A percentile compares a stretch with the other conserved stretches of the same genome.
Conservation (phyloP, 2,113 vertebrate genomes). For the Boleophthalmus pectinirostris region DNA sequence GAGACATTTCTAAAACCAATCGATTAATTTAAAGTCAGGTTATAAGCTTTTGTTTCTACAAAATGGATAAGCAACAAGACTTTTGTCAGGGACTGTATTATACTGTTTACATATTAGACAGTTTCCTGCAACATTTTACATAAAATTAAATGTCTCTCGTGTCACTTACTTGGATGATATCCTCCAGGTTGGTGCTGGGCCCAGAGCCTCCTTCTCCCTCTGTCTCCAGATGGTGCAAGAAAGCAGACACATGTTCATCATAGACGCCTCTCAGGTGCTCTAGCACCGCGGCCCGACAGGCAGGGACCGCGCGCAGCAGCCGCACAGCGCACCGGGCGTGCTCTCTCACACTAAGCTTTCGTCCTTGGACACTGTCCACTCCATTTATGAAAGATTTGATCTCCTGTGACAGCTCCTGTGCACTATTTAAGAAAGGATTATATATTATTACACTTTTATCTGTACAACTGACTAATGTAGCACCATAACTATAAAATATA, state of each 20-base stretch:
- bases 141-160: not conserved
- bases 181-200: slow-evolving; percentile 80
- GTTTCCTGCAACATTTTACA: not conserved
- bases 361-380: slow-evolving; percentile 81
- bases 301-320: slow-evolving; percentile 86
- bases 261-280: slow-evolving; percentile 90
- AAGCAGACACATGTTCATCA: slow-evolving; percentile 86
- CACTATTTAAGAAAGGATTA: slow-evolving; percentile 53
- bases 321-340: slow-evolving; percentile 90
- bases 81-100: too few species aligned
- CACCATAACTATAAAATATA: not conserved
- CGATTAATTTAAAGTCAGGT: too few species aligned
- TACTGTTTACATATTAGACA: not conserved
- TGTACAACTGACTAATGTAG: not conserved
- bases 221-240: slow-evolving; percentile 80
- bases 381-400: slow-evolving; percentile 92
- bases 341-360: slow-evolving; percentile 84
- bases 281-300: slow-evolving; percentile 87
- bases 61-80: too few species aligned
- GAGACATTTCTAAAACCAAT: too few species aligned
- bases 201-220: slow-evolving; percentile 62
- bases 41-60: too few species aligned
- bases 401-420: slow-evolving; percentile 89
- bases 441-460: not conserved
- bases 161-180: slow-evolving; percentile 79